Evolutionary conservation across 1,140 invertebrate genomes (phyloP), one percentile per base, ranked within the genome.

Genomic region (Caenorhabditis inopinata): DNA sequence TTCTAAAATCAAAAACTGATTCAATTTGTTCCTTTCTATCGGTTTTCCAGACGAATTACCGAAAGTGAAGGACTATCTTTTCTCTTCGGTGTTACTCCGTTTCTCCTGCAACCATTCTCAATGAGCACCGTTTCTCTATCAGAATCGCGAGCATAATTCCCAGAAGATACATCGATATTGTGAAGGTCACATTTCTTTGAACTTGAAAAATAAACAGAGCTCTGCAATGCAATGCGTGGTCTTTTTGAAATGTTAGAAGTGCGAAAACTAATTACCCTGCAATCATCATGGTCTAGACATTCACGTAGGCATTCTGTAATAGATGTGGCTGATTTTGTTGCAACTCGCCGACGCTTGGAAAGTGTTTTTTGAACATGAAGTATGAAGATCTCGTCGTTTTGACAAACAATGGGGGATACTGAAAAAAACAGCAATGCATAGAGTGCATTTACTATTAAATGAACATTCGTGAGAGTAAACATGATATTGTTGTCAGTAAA

Each of bases 361-460:
- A 79, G 18, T 1, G 45, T 79, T 58, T 79, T 79, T 46, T 79
- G 62, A n/a, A 79, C 78, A 23, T 79, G 78, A 16, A 79, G 62
- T 9, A 79, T 74, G 68, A 79, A 79, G 5, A 79, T 62, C 35
- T 79, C 78, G 27, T 79, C 78, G 25, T 79, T 45, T 21, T 74
- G 78, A 38, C 78, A 79, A 9, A 49, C 49, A 21, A 49, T 35
- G 7, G 62, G 35, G 0, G 62, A 49, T 27, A 32, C 78, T 79
- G 68, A 7, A 74, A 51, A n/a, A 23, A 53, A 51, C 18, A n/a
- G 32, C 12, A 18, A 73, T 14, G 16, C n/a, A n/a, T n/a, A n/a
- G n/a, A n/a, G n/a, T n/a, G n/a, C n/a, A n/a, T n/a, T n/a, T n/a
- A n/a, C n/a, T n/a, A n/a, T n/a, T n/a, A n/a, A n/a, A n/a, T n/a